Percentiles rank a stretch among this genome's conserved stretches.
Evolutionary conservation across 2,797 vertebrate species (phyloP).

Genomic region (Petrocephalus schoutedeni): DNA sequence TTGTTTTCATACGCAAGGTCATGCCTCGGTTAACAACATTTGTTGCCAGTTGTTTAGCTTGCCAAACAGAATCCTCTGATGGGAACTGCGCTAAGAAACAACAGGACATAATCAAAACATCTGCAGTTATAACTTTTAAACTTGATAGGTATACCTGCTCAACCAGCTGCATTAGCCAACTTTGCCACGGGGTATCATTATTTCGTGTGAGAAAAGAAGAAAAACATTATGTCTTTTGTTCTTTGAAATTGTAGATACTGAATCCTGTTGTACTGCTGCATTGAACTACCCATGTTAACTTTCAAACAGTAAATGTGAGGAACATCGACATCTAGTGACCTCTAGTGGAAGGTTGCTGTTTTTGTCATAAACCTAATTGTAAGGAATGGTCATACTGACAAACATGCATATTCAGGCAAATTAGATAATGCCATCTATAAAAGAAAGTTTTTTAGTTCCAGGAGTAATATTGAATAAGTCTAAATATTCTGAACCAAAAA

Average conservation of each 20-base stretch:
- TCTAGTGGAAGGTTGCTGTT: not conserved
- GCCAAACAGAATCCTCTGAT: slow-evolving; percentile 14
- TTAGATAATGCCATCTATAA: not conserved
- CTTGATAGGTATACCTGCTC: slow-evolving; percentile 26
- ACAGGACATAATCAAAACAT: slow-evolving; percentile 39
- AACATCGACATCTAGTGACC: not conserved
- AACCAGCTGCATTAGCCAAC: slow-evolving; percentile 30
- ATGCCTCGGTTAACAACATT: not conserved
- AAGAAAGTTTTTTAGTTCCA: not conserved
- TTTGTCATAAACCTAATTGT: not conserved
- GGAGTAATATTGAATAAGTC: not conserved
- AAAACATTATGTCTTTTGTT: slow-evolving; percentile 20
- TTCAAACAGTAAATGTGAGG: not conserved
- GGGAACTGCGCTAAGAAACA: slow-evolving; percentile 3
- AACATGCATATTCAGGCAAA: not conserved
- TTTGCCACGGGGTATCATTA: slow-evolving; percentile 42
- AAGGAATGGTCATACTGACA: not conserved
- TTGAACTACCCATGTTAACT: not conserved
- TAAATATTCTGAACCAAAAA: not conserved
- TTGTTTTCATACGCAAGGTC: not conserved
- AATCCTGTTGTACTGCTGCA: slow-evolving; percentile 2
- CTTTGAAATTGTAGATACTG: slow-evolving; percentile 35
- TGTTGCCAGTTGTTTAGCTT: slow-evolving; percentile 15
- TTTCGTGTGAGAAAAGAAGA: slow-evolving; percentile 32
- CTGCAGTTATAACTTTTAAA: slow-evolving; percentile 50